Conservation (phyloP, 2,888 invertebrate genomes). For the Drosophila histrio region DNA sequence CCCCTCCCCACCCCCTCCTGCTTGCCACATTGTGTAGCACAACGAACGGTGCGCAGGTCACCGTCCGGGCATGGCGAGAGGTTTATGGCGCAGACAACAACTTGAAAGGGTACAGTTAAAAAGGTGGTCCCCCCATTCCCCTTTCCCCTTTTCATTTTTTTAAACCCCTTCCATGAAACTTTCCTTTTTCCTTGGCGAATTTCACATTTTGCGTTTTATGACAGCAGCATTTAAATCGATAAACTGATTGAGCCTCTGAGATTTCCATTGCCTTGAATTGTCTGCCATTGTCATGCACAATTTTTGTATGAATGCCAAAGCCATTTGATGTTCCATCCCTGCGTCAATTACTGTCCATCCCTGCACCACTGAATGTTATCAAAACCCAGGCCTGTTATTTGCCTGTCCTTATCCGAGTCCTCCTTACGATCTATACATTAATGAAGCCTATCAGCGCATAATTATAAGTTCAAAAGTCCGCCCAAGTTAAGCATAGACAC, state of each 20-base stretch:
- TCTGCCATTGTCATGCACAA: slow-evolving; percentile 24
- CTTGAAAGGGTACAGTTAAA: slow-evolving; percentile 34
- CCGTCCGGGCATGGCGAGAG: slow-evolving; percentile 12
- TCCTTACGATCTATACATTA: slow-evolving; percentile 9
- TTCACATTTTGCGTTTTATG: slow-evolving; percentile 61
- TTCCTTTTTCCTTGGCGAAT: slow-evolving; percentile 2
- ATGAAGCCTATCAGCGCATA: slow-evolving; percentile 20
- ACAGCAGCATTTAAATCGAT: slow-evolving; percentile 70
- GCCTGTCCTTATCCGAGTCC: neutral
- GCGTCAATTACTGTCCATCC: neutral
- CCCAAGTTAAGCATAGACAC: slow-evolving; percentile 1
- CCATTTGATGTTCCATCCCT: slow-evolving; percentile 12
- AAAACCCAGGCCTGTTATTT: neutral
- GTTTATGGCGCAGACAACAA: slow-evolving; percentile 32
- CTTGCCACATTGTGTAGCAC: slow-evolving; percentile 22
- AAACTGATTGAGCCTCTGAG: slow-evolving; percentile 69
- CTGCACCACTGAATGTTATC: neutral
- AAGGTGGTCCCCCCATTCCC: neutral
- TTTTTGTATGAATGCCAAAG: slow-evolving; percentile 19
- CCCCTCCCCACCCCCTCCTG: no score
- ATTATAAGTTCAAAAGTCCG: slow-evolving; percentile 23
- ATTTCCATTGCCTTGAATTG: slow-evolving; percentile 63
- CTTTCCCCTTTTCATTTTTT: no score
- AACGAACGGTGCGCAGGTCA: slow-evolving; percentile 34
- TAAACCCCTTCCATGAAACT: neutral